phyloP scores from a whole-genome alignment of 2,888 invertebrate genomes.

The Melanophora roralis region DNA sequence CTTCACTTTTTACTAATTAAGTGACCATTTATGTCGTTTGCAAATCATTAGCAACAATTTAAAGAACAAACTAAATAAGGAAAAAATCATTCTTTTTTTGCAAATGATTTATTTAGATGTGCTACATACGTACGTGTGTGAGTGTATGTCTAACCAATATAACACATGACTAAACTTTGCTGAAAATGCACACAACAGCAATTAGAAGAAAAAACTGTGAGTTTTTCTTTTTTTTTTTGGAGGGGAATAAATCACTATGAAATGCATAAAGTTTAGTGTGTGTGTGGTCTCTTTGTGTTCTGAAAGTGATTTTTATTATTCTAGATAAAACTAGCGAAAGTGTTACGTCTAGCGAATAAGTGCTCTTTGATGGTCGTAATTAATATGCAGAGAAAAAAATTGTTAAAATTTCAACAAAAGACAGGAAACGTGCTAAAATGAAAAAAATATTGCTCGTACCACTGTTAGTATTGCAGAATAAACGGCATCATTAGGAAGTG shows the following conservation, averaged over 20 bases:
- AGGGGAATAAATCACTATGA: constrained; percentile 2
- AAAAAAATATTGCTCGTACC: too few species aligned
- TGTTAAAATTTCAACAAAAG: too few species aligned
- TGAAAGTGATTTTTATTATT: constrained; percentile 11
- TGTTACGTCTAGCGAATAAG: neutral
- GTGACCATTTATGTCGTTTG: constrained; percentile 56
- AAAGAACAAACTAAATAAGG: constrained; percentile 33
- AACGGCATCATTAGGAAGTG: too few species aligned
- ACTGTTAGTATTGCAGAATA: too few species aligned
- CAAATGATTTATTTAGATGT: neutral
- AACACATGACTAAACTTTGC: neutral
- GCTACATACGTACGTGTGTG: neutral
- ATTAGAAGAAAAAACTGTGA: neutral
- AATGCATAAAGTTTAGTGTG: neutral
- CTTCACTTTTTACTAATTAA: constrained; percentile 55
- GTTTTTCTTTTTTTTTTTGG: neutral
- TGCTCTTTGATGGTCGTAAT: too few species aligned
- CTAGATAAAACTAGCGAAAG: neutral
- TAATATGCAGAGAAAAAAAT: too few species aligned
- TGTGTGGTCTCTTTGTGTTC: neutral
- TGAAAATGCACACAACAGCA: neutral
- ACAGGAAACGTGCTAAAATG: too few species aligned
- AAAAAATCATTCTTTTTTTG: neutral
- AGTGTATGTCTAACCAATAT: neutral
- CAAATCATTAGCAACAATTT: constrained; percentile 56